phyloP scores from a whole-genome alignment of 2,888 invertebrate genomes.

The Idaea biselata region DNA sequence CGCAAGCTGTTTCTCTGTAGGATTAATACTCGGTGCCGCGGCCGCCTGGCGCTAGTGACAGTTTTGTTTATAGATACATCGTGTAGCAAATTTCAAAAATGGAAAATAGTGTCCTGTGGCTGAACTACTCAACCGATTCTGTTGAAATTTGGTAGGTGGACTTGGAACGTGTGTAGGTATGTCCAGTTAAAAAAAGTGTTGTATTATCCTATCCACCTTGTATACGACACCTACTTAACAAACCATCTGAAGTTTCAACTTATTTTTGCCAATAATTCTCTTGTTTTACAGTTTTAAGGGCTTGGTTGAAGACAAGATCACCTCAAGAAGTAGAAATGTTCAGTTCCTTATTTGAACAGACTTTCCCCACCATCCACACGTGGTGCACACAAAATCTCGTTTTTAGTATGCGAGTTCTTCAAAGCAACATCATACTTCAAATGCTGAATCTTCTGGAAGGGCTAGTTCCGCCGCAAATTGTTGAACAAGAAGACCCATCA shows the following conservation, averaged over 20 bases:
- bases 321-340: constrained; percentile 84
- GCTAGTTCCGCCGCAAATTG: constrained; percentile 87
- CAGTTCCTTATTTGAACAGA: constrained; percentile 86
- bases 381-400: constrained; percentile 92
- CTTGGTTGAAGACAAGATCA: constrained; percentile 88
- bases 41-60: too few species aligned
- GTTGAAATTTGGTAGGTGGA: too few species aligned
- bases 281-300: constrained; percentile 86
- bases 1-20: too few species aligned
- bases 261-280: too few species aligned
- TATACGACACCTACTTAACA: background rate
- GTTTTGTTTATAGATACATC: too few species aligned
- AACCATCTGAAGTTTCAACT: background rate
- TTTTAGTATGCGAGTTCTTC: constrained; percentile 92
- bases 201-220: too few species aligned
- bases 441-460: constrained; percentile 92
- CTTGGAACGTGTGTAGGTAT: too few species aligned
- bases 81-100: too few species aligned
- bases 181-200: too few species aligned
- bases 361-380: constrained; percentile 86
- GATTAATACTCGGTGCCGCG: too few species aligned
- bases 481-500: constrained; percentile 79
- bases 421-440: constrained; percentile 94
- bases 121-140: too few species aligned
- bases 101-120: too few species aligned